Conservation (phyloP, 1,140 invertebrate genomes). For the Magallana angulata region DNA sequence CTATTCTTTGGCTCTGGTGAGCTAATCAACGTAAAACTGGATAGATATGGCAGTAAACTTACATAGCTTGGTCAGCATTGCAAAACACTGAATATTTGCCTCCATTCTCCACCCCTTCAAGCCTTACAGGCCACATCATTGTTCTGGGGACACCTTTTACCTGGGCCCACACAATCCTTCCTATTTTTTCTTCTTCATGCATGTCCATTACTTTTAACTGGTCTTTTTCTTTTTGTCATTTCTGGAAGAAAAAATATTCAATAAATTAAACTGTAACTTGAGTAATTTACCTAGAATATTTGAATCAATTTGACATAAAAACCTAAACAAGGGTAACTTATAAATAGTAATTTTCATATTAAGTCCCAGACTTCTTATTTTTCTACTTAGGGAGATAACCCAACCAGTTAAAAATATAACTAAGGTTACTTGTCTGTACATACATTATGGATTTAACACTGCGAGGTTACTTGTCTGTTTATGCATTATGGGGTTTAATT, state of each 20-base stretch:
- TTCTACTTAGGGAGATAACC: background rate
- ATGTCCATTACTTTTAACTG: background rate
- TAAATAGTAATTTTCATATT: background rate
- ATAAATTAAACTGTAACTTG: too few species aligned
- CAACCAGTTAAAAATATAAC: background rate
- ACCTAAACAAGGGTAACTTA: background rate
- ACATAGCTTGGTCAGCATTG: slow-evolving; percentile 3
- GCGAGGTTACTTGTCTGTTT: background rate
- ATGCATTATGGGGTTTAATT: background rate
- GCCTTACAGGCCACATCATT: slow-evolving; percentile 8
- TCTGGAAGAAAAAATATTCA: background rate
- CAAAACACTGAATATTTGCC: background rate
- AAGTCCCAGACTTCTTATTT: background rate
- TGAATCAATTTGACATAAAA: too few species aligned
- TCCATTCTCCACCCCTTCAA: background rate
- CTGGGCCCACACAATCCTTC: background rate
- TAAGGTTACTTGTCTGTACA: background rate
- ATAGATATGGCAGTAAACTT: background rate
- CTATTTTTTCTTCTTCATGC: background rate
- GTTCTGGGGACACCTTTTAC: background rate
- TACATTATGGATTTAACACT: background rate
- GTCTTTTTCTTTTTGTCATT: background rate
- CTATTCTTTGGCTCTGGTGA: slow-evolving; percentile 10
- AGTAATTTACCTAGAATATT: too few species aligned
- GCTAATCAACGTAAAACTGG: background rate